Conservation (phyloP, 2,113 vertebrate genomes). For the Indicator indicator region DNA sequence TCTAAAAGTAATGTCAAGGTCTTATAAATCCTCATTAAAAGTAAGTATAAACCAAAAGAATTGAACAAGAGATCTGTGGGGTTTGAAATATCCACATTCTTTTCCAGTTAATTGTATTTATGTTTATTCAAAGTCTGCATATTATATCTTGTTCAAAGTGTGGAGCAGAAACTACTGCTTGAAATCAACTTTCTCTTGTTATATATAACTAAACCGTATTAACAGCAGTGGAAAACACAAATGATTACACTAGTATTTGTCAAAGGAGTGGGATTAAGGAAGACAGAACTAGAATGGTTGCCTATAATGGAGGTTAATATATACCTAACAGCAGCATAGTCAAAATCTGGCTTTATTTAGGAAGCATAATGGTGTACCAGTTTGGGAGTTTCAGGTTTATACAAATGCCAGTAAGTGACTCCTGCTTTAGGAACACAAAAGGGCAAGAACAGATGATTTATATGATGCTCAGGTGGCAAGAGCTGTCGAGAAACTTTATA, state of each 20-base stretch:
- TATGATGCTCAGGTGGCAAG: background rate
- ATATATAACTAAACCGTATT: background rate
- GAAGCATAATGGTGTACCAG: background rate
- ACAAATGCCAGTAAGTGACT: background rate
- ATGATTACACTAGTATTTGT: background rate
- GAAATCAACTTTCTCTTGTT: background rate
- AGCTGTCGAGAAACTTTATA: background rate
- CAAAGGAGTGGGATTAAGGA: background rate
- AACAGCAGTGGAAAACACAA: background rate
- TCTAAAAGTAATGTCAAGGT: background rate
- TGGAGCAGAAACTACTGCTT: background rate
- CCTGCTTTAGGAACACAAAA: background rate
- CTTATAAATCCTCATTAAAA: background rate
- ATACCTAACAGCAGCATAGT: background rate
- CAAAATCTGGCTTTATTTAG: background rate
- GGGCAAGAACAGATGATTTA: background rate
- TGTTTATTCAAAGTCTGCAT: background rate
- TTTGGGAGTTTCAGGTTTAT: background rate
- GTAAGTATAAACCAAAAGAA: background rate
- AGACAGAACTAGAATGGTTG: background rate
- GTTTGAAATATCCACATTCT: background rate
- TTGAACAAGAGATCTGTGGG: background rate
- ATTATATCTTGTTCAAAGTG: background rate
- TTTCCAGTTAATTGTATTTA: background rate
- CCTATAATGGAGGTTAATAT: background rate